Percentiles rank a stretch among this genome's conserved stretches.
Evolutionary conservation across 2,113 vertebrate species (phyloP).

Genomic region (Hymenochirus boettgeri): DNA sequence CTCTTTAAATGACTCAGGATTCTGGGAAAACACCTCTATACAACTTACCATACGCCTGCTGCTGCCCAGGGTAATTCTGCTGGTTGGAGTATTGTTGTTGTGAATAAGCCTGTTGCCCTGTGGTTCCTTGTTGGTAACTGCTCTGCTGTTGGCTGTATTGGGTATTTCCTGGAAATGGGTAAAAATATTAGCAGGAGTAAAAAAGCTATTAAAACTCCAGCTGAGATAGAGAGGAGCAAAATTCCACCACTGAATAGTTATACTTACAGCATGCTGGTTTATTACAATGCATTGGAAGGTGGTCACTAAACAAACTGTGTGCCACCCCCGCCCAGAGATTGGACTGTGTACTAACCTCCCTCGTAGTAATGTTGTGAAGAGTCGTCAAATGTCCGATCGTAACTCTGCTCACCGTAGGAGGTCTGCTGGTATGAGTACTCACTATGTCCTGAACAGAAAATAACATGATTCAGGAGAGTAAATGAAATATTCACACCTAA

Average conservation of each 20-base stretch:
- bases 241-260: too few relatives aligned
- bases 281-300: too few relatives aligned
- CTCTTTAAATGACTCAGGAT: too few relatives aligned
- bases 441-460: slow-evolving; percentile 66
- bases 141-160: slow-evolving; percentile 91
- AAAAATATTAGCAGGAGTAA: slow-evolving; percentile 1
- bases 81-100: slow-evolving; percentile 90
- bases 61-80: slow-evolving; percentile 81
- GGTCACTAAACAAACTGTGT: too few relatives aligned
- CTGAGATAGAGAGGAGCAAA: too few relatives aligned
- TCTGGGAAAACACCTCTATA: too few relatives aligned
- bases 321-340: background rate
- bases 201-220: background rate
- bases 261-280: too few relatives aligned
- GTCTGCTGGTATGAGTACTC: slow-evolving; percentile 91
- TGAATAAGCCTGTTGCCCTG: slow-evolving; percentile 79
- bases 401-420: slow-evolving; percentile 86
- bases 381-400: slow-evolving; percentile 86
- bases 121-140: slow-evolving; percentile 83
- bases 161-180: slow-evolving; percentile 69
- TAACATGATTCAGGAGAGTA: background rate
- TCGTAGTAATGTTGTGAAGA: slow-evolving; percentile 93
- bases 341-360: slow-evolving; percentile 67
- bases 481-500: too few relatives aligned
- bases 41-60: slow-evolving; percentile 77